These are phyloP conservation scores for Lycia hirtaria DNA, from an alignment of 2,888 invertebrate species.

Conservation along the genomic window DNA sequence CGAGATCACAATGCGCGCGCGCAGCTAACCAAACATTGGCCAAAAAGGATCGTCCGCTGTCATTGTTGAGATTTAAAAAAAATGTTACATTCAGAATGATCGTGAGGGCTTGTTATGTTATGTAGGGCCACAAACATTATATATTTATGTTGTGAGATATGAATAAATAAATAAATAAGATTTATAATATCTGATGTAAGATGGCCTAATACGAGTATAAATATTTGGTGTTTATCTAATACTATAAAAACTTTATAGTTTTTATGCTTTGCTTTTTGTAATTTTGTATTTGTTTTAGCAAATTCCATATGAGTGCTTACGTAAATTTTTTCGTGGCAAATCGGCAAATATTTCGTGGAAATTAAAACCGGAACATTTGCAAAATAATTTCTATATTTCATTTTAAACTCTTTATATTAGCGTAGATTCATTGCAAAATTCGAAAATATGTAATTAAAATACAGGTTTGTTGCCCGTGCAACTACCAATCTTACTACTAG, in stretches of 20 bases:
- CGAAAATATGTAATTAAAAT: too few species aligned
- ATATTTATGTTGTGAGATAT: constrained; percentile 53
- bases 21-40: constrained; percentile 90
- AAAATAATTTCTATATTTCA: too few species aligned
- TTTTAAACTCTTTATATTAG: too few species aligned
- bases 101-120: constrained; percentile 70
- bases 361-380: too few species aligned
- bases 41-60: constrained; percentile 81
- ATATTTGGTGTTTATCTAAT: not conserved
- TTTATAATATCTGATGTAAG: too few species aligned
- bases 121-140: constrained; percentile 74
- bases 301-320: too few species aligned
- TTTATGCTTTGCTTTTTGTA: too few species aligned
- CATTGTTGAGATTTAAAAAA: constrained; percentile 71
- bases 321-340: too few species aligned
- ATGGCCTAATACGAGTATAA: not conserved
- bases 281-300: not conserved
- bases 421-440: too few species aligned
- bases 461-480: too few species aligned
- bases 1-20: constrained; percentile 71
- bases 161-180: constrained; percentile 49
- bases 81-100: constrained; percentile 48
- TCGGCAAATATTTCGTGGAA: too few species aligned
- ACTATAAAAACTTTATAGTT: not conserved
- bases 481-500: too few species aligned